phyloP scores from a whole-genome alignment of 2,888 invertebrate genomes.

The Pyrrhia umbra region DNA sequence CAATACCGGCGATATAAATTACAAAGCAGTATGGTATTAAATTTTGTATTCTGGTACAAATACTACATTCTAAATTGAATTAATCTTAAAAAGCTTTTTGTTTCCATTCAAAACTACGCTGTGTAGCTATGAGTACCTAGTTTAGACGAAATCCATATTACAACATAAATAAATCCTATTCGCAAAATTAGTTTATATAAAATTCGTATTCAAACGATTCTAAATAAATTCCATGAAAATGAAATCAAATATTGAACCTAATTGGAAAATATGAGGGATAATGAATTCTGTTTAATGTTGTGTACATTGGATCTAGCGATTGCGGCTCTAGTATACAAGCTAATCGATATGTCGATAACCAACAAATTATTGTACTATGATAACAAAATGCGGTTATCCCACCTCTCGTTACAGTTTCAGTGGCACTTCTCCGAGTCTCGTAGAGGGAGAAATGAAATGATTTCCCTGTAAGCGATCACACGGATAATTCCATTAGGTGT shows the following conservation, averaged over 20 bases:
- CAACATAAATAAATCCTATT: background rate
- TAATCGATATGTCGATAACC: conserved; percentile 19
- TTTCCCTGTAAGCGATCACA: conserved; percentile 64
- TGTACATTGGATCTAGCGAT: background rate
- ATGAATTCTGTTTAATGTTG: conserved; percentile 21
- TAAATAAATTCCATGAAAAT: conserved; percentile 13
- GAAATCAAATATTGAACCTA: conserved; percentile 6
- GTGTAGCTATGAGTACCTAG: background rate
- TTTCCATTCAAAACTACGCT: conserved; percentile 8
- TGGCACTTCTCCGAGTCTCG: conserved; percentile 8
- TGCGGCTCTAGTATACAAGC: conserved; percentile 4
- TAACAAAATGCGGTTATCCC: conserved; percentile 44
- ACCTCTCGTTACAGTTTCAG: conserved; percentile 31
- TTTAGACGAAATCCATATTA: conserved; percentile 6
- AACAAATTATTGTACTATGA: conserved; percentile 27
- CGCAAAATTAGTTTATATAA: conserved; percentile 2
- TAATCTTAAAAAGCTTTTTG: conserved; percentile 9
- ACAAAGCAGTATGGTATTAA: no score
- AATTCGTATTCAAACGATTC: background rate
- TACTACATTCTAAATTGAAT: background rate
- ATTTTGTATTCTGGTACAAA: no score
- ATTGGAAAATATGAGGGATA: no score
- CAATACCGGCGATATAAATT: no score
- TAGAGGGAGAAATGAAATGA: conserved; percentile 60
- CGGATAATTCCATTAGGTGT: conserved; percentile 65